Conservation (phyloP, 2,113 vertebrate genomes). For the Natator depressus region DNA sequence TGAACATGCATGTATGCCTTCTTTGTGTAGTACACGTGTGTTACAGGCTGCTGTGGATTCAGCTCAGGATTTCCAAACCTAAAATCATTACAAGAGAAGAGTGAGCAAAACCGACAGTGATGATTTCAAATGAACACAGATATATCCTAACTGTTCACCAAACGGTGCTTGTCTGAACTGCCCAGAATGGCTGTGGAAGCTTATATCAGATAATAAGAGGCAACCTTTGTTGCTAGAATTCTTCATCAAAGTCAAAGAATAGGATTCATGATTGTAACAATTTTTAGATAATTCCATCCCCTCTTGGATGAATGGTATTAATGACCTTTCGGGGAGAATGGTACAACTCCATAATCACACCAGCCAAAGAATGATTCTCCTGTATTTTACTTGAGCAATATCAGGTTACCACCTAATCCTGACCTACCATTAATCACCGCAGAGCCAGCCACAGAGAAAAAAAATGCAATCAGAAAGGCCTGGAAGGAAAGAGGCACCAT, state of each 20-base stretch:
- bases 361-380: conserved; percentile 5
- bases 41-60: conserved; percentile 16
- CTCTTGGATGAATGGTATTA: neutral
- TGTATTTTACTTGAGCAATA: conserved; percentile 16
- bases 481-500: conserved; percentile 13
- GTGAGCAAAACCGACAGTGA: neutral
- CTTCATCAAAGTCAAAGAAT: neutral
- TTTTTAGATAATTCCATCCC: conserved; percentile 17
- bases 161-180: neutral
- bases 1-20: neutral
- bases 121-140: conserved; percentile 22
- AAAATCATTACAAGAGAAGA: neutral
- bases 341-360: neutral
- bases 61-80: conserved; percentile 11
- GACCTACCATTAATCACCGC: conserved; percentile 53
- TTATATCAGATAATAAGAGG: neutral
- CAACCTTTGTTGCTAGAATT: neutral
- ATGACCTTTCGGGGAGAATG: conserved; percentile 24
- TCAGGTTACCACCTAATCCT: conserved; percentile 10
- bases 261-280: neutral
- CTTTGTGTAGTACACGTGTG: neutral
- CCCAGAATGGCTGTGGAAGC: neutral
- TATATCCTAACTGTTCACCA: conserved; percentile 7
- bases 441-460: neutral
- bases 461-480: conserved; percentile 25